Conservation (phyloP, 92 coral and sea anemone genomes). For the Palythoa heliodiscus region DNA sequence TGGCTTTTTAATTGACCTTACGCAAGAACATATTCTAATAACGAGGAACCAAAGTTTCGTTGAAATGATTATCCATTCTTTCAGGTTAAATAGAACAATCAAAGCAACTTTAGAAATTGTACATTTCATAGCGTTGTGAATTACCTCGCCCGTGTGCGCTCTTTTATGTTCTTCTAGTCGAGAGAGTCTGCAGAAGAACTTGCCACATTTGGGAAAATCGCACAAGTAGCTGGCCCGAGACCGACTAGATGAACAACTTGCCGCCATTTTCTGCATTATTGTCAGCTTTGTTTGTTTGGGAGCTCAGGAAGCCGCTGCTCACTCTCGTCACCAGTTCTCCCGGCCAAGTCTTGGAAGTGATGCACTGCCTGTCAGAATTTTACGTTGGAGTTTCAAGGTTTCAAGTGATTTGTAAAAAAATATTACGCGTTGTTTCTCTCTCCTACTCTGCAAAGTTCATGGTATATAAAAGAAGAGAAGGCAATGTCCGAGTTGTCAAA, state of each 20-base stretch:
- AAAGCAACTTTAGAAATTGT: not conserved
- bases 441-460: not conserved
- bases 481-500: not conserved
- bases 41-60: too few species aligned
- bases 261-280: slow-evolving; percentile 78
- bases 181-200: slow-evolving; percentile 60
- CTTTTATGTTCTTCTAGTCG: slow-evolving; percentile 81
- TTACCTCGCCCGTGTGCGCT: slow-evolving; percentile 94
- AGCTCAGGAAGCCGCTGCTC: not conserved
- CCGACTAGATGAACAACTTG: slow-evolving; percentile 21
- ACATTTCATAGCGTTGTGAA: not conserved
- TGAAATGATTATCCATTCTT: too few species aligned
- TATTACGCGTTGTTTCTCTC: not conserved
- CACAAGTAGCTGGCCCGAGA: slow-evolving; percentile 41
- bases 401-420: too few species aligned
- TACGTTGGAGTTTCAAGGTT: not conserved
- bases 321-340: slow-evolving; percentile 1
- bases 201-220: slow-evolving; percentile 76
- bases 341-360: not conserved
- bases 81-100: not conserved
- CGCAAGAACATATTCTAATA: not conserved
- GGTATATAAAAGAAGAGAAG: too few species aligned
- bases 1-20: too few species aligned
- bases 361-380: not conserved
- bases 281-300: slow-evolving; percentile 26